These are phyloP conservation scores for Cistogaster globosa DNA, from an alignment of 2,888 invertebrate genomes.

Conservation along the genomic window DNA sequence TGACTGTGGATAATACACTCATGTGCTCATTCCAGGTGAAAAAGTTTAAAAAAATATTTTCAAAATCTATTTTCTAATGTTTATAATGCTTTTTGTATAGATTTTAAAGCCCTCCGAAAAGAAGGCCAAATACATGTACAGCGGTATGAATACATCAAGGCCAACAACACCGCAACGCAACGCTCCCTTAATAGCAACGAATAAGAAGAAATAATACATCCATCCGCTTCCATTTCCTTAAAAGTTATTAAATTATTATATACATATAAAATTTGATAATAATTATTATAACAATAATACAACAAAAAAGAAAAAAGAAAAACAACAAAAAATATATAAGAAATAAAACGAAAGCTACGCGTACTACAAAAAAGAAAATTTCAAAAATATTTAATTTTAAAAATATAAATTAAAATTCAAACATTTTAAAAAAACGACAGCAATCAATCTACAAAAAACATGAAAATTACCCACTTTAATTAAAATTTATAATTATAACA, in stretches of 20 bases:
- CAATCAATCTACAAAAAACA: slow-evolving; percentile 35
- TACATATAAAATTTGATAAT: slow-evolving; percentile 74
- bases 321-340: slow-evolving; percentile 61
- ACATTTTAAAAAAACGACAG: slow-evolving; percentile 35
- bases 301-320: slow-evolving; percentile 71
- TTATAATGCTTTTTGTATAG: slow-evolving; percentile 83
- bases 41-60: not conserved
- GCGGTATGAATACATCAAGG: slow-evolving; percentile 93
- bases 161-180: slow-evolving; percentile 93
- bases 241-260: slow-evolving; percentile 79
- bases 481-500: slow-evolving; percentile 15
- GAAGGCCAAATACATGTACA: slow-evolving; percentile 99
- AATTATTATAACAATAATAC: slow-evolving; percentile 69
- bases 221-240: slow-evolving; percentile 83
- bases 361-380: slow-evolving; percentile 60
- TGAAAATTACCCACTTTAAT: slow-evolving; percentile 54
- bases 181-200: slow-evolving; percentile 84
- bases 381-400: slow-evolving; percentile 38
- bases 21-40: slow-evolving; percentile 99
- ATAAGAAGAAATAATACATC: slow-evolving; percentile 83
- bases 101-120: slow-evolving; percentile 99
- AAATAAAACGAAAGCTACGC: slow-evolving; percentile 61
- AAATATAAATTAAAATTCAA: slow-evolving; percentile 33
- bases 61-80: not conserved
- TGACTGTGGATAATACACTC: slow-evolving; percentile 99